These are phyloP conservation scores for Drosophila affinis DNA, from an alignment of 2,888 invertebrate genomes.

Conservation along the genomic window DNA sequence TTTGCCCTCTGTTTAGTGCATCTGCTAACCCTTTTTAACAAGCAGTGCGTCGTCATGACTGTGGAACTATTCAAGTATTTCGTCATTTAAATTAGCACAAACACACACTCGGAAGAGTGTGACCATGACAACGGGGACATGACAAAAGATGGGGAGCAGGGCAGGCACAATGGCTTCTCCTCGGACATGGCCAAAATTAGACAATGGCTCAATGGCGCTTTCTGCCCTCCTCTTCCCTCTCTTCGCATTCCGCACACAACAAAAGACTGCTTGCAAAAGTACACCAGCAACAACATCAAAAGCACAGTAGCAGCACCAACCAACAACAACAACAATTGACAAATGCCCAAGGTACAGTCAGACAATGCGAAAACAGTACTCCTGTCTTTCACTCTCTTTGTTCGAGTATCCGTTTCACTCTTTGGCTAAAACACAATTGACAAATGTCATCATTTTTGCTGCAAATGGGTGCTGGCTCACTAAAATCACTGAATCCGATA, in stretches of 20 bases:
- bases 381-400: conserved; percentile 6
- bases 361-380: not conserved
- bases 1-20: not conserved
- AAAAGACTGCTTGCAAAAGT: conserved; percentile 46
- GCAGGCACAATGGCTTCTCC: conserved; percentile 33
- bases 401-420: not conserved
- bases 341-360: conserved; percentile 51
- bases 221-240: conserved; percentile 20
- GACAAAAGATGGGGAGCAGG: conserved; percentile 17
- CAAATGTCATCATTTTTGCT: conserved; percentile 46
- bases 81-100: conserved; percentile 72
- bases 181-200: conserved; percentile 45
- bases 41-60: conserved; percentile 45
- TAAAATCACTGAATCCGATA: conserved; percentile 62
- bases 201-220: conserved; percentile 45
- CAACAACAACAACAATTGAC: conserved; percentile 51
- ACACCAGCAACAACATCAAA: conserved; percentile 23
- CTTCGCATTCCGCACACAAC: conserved; percentile 22
- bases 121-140: conserved; percentile 54
- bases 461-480: conserved; percentile 25
- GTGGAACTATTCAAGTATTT: conserved; percentile 49
- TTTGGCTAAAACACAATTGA: conserved; percentile 40
- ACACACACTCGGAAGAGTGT: conserved; percentile 13
- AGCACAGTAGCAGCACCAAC: conserved; percentile 47
- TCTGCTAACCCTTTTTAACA: conserved; percentile 46